phyloP scores from a whole-genome alignment of 2,888 invertebrate genomes.

The Apeira syringaria region DNA sequence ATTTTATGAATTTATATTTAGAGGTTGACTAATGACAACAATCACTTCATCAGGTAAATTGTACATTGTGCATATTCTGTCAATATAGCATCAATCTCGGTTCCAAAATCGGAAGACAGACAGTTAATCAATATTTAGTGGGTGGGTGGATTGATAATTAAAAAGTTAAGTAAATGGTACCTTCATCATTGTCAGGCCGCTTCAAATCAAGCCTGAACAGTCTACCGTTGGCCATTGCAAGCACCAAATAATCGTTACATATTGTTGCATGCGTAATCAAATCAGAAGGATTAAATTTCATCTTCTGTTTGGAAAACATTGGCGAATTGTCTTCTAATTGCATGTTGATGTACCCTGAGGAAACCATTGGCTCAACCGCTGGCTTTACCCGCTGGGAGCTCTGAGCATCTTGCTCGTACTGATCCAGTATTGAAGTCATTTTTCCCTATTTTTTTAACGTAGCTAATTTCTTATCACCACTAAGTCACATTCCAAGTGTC shows the following conservation, averaged over 20 bases:
- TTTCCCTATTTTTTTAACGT: too few relatives aligned
- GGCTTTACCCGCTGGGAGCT: conserved; percentile 63
- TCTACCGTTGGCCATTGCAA: conserved; percentile 92
- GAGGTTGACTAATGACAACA: too few relatives aligned
- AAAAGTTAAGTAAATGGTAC: conserved; percentile 60
- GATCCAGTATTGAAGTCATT: conserved; percentile 94
- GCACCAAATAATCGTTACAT: conserved; percentile 91
- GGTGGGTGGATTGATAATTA: too few relatives aligned
- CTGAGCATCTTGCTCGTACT: conserved; percentile 91
- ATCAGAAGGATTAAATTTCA: conserved; percentile 91
- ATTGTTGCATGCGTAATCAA: conserved; percentile 92
- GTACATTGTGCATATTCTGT: too few relatives aligned
- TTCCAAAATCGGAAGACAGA: too few relatives aligned
- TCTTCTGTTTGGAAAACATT: conserved; percentile 93
- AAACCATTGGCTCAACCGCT: conserved; percentile 69
- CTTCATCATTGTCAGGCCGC: conserved; percentile 90
- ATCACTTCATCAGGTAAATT: too few relatives aligned
- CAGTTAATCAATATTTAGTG: too few relatives aligned
- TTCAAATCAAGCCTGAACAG: conserved; percentile 92
- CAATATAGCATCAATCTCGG: too few relatives aligned
- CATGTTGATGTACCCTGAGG: conserved; percentile 80
- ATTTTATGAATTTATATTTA: too few relatives aligned
- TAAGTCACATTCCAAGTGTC: too few relatives aligned
- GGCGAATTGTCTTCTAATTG: conserved; percentile 89
- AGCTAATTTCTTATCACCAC: too few relatives aligned